Conservation (phyloP, 1,140 invertebrate genomes). For the Pogonomyrmex californicus region DNA sequence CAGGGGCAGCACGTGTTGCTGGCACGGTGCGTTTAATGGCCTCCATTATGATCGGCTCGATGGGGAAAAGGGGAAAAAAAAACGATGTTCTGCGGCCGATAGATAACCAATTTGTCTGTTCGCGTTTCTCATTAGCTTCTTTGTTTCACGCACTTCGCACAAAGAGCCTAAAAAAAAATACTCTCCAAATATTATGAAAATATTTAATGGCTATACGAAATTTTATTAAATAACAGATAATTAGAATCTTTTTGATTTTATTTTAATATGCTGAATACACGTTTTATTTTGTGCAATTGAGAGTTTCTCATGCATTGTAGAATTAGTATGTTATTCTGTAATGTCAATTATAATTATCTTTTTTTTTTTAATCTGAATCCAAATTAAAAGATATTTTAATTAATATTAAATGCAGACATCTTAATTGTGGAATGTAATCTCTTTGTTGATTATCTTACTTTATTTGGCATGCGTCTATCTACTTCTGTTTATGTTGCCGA, state of each 20-base stretch:
- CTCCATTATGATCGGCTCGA: conserved; percentile 77
- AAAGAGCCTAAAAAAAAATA: background rate
- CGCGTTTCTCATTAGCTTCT: conserved; percentile 52
- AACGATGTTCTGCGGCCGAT: conserved; percentile 74
- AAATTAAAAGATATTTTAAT: background rate
- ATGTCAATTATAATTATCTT: background rate
- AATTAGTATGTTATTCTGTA: background rate
- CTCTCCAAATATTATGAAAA: conserved; percentile 8
- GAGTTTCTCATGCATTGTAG: background rate
- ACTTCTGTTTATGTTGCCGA: conserved; percentile 17
- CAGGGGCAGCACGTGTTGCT: conserved; percentile 78
- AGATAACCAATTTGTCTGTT: conserved; percentile 81
- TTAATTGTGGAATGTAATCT: conserved; percentile 31
- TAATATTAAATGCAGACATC: background rate
- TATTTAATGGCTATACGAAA: too few species aligned
- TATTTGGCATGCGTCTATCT: conserved; percentile 1
- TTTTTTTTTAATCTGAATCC: background rate
- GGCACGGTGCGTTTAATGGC: conserved; percentile 80
- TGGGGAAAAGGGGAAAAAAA: conserved; percentile 8
- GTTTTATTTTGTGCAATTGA: background rate
- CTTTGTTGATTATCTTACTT: conserved; percentile 24
- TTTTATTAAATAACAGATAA: background rate
- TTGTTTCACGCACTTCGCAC: background rate
- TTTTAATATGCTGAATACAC: background rate
- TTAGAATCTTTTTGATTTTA: background rate